A percentile compares a stretch with the other conserved stretches of the same genome.
Evolutionary conservation across 2,888 invertebrate species (phyloP).

Genomic region (Cryptocephalus primarius): DNA sequence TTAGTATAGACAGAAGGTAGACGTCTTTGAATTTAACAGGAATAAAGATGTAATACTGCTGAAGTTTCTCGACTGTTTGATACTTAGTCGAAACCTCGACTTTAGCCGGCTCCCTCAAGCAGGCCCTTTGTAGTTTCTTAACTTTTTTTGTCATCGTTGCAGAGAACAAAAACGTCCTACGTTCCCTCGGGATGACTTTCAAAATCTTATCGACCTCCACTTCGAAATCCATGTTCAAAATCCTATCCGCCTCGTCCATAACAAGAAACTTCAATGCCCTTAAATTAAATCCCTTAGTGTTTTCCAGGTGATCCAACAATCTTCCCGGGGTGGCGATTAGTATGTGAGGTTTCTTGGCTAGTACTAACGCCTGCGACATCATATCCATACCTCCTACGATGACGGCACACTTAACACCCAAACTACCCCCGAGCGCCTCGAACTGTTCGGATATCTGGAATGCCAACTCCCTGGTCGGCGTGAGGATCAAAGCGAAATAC

Average conservation of each 20-base stretch:
- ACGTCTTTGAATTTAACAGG: conserved; percentile 97
- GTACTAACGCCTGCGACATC: conserved; percentile 81
- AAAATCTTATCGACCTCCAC: conserved; percentile 94
- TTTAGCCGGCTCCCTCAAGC: conserved; percentile 85
- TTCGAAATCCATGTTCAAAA: conserved; percentile 98
- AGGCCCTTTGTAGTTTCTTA: conserved; percentile 91
- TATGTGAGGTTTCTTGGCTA: conserved; percentile 95
- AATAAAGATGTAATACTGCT: conserved; percentile 90
- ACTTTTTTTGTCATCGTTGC: conserved; percentile 99
- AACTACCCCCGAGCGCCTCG: conserved; percentile 81
- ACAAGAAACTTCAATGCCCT: conserved; percentile 46
- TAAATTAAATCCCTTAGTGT: conserved; percentile 91
- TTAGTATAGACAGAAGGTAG: conserved; percentile 88
- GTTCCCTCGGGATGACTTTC: conserved; percentile 80
- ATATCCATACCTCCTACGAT: conserved; percentile 99
- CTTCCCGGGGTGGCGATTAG: conserved; percentile 95
- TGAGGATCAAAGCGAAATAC: conserved; percentile 85
- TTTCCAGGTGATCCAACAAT: conserved; percentile 91
- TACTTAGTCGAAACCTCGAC: conserved; percentile 95
- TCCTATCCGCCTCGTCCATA: conserved; percentile 99
- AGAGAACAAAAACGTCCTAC: conserved; percentile 89
- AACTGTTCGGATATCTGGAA: conserved; percentile 98
- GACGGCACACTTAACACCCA: conserved; percentile 92
- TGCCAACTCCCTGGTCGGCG: conserved; percentile 95
- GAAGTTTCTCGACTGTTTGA: conserved; percentile 93